Evolutionary conservation across 2,888 invertebrate species (phyloP).

Genomic region (Heliconius aoede): DNA sequence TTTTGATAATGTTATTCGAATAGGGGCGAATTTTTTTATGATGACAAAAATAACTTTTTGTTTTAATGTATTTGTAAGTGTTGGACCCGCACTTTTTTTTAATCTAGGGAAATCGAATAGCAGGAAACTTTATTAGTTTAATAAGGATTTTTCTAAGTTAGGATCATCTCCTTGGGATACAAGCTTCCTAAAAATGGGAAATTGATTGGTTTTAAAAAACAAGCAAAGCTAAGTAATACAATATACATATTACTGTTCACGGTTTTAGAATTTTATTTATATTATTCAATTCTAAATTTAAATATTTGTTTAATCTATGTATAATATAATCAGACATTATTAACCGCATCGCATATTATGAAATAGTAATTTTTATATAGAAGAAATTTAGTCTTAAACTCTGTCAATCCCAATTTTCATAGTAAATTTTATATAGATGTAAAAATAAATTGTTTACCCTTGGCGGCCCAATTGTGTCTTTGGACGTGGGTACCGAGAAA

Average conservation of each 20-base stretch:
- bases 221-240: not conserved
- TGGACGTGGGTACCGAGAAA: slow-evolving; percentile 95
- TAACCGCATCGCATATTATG: too few species aligned
- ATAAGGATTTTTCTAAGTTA: not conserved
- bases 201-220: not conserved
- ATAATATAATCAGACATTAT: too few species aligned
- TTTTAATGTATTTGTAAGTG: not conserved
- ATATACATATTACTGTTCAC: not conserved
- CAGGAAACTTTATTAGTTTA: not conserved
- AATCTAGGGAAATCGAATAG: slow-evolving; percentile 10
- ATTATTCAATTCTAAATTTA: too few species aligned
- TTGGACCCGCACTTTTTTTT: slow-evolving; percentile 9
- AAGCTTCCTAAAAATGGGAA: slow-evolving; percentile 2
- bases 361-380: too few species aligned
- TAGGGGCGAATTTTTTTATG: not conserved
- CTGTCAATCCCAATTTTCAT: too few species aligned
- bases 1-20: not conserved
- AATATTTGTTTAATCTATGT: too few species aligned
- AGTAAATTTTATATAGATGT: not conserved
- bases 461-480: slow-evolving; percentile 85
- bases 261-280: too few species aligned
- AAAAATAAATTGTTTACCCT: slow-evolving; percentile 63
- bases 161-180: not conserved
- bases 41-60: not conserved
- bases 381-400: not conserved